Evolutionary conservation across 2,797 vertebrate species (phyloP).

Genomic region (Enoplosus armatus): DNA sequence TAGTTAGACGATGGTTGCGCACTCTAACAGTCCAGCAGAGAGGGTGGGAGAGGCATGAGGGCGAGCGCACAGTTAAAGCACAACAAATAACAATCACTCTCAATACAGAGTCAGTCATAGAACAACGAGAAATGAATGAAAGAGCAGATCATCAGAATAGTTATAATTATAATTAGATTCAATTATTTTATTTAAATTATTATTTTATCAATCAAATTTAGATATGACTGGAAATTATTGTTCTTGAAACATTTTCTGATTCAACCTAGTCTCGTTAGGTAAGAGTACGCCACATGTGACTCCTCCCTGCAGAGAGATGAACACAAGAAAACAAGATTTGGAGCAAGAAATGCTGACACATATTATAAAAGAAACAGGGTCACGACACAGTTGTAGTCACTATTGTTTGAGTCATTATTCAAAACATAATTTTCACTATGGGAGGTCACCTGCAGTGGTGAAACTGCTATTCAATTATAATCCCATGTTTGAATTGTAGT

Average conservation of each 20-base stretch:
- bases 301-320: not conserved
- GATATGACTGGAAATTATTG: too few species aligned
- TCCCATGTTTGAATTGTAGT: slow-evolving; percentile 27
- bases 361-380: slow-evolving; percentile 12
- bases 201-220: too few species aligned
- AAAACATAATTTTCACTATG: slow-evolving; percentile 49
- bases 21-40: too few species aligned
- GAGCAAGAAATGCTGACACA: slow-evolving; percentile 6
- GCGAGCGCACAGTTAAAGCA: too few species aligned
- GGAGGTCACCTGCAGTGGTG: slow-evolving; percentile 23
- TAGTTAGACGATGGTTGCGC: not conserved
- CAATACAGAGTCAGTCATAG: too few species aligned
- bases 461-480: slow-evolving; percentile 21
- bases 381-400: not conserved
- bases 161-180: too few species aligned
- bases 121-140: too few species aligned
- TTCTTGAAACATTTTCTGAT: too few species aligned
- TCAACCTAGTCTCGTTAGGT: not conserved
- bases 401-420: slow-evolving; percentile 42
- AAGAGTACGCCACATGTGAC: not conserved
- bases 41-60: too few species aligned
- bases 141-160: too few species aligned
- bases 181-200: too few species aligned
- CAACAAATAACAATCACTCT: too few species aligned
- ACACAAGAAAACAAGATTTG: not conserved